Base-by-base conservation (phyloP, 2,797 vertebrate species). In the Alosa sapidissima region DNA sequence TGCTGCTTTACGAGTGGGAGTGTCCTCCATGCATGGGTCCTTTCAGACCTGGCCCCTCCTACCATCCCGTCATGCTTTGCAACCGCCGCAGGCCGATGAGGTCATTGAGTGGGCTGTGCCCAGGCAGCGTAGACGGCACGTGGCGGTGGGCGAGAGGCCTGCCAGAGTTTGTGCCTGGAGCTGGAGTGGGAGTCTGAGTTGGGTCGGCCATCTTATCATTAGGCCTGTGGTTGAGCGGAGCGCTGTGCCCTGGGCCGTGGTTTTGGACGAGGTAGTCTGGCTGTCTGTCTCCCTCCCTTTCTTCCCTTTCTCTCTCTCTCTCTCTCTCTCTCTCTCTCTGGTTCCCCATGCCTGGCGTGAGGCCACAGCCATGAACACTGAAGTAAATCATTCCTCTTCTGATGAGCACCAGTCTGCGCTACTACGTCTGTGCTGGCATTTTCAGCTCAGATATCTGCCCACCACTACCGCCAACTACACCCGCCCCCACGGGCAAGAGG, bases 301-400 rank as follows among this genome's bases (percentile, higher is more conserved):
- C 11, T 28, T 36, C 65, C 11, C 28, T 36, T 28, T 33, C 65
- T 68, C 11, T 68, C n/a, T 65, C 9, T 33, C n/a, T 10, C 1
- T 28, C 62, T 65, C 5, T 65, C 62, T 8, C 24, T 33, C 62
- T 28, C 62, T 10, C 8, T 1, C 28, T 45, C 68, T 33, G 11
- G 9, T 36, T 41, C 68, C 33, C 14, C 85, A 88, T 87, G 89
- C 81, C 89, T 93, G 94, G 91, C 91, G 89, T 85, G 87, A 85
- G 89, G 92, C 93, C 91, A 92, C 82, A 90, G 89, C 89, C 89
- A 90, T 94, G 93, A 93, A 95, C 91, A 92, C 87, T 87, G 81
- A 86, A 88, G 92, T 85, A 93, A 94, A 95, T 94, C 93, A 94
- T 87, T 94, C 90, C 91, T 91, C 88, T 19, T 89, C 89, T 89